Percentiles rank a stretch among this genome's conserved stretches.
These are phyloP conservation scores for Plumapathes pennacea DNA, from an alignment of 92 coral and sea anemone species.

Conservation along the genomic window DNA sequence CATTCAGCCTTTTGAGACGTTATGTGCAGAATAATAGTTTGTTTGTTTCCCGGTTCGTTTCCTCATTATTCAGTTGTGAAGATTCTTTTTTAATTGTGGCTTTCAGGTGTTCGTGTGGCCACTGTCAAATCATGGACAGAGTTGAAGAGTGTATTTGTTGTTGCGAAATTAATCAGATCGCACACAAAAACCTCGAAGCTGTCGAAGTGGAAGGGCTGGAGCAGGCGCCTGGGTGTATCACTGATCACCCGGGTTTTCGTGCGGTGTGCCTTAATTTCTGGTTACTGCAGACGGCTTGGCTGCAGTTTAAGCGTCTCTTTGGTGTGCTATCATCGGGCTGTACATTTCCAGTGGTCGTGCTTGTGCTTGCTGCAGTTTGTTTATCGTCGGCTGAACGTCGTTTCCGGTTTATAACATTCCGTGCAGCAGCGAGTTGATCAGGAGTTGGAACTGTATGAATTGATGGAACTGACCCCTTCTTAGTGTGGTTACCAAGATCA, in stretches of 20 bases:
- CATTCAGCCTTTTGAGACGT: too few relatives aligned
- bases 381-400: too few relatives aligned
- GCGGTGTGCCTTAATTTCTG: too few relatives aligned
- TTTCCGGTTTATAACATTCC: too few relatives aligned
- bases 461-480: too few relatives aligned
- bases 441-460: too few relatives aligned
- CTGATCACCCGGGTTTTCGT: constrained; percentile 52
- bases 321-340: too few relatives aligned
- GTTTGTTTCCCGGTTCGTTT: background rate
- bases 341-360: too few relatives aligned
- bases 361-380: too few relatives aligned
- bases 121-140: constrained; percentile 6
- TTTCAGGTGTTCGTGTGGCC: constrained; percentile 4
- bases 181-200: background rate
- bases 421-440: too few relatives aligned
- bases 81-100: background rate
- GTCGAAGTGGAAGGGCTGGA: constrained; percentile 9
- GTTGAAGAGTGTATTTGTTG: constrained; percentile 1
- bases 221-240: constrained; percentile 29
- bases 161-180: background rate
- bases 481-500: too few relatives aligned
- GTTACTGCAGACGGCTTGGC: constrained; percentile 56
- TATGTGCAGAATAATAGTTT: too few relatives aligned
- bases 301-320: constrained; percentile 31
- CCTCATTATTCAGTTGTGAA: background rate